A percentile compares a stretch with the other conserved stretches of the same genome.
phyloP scores from a whole-genome alignment of 2,888 invertebrate genomes.

The Malachius bipustulatus region DNA sequence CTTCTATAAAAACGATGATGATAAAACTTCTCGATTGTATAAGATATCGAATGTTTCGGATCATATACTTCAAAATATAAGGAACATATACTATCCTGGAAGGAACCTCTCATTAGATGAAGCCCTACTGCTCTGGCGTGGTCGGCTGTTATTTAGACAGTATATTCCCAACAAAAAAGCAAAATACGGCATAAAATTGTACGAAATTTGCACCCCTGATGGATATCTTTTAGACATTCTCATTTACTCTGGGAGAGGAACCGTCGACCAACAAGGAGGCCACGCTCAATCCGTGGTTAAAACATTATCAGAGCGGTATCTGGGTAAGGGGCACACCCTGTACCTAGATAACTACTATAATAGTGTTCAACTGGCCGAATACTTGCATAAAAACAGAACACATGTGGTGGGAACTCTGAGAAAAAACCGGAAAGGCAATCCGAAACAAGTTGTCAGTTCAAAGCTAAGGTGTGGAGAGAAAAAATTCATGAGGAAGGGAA shows the following conservation, averaged over 20 bases:
- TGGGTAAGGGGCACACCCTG: constrained; percentile 7
- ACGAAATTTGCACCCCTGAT: constrained; percentile 17
- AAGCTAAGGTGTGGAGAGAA: constrained; percentile 6
- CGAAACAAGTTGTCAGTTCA: constrained; percentile 1
- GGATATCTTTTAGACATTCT: constrained; percentile 8
- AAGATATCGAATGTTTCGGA: constrained; percentile 12
- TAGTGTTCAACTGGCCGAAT: constrained; percentile 8
- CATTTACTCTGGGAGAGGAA: constrained; percentile 8
- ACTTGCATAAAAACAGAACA: constrained; percentile 6
- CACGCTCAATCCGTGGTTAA: constrained; percentile 8
- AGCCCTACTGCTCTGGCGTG: constrained; percentile 8
- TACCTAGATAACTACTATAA: constrained; percentile 8
- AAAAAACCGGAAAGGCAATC: background rate
- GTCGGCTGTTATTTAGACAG: constrained; percentile 13
- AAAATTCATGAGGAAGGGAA: constrained; percentile 6
- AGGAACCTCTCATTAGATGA: constrained; percentile 8
- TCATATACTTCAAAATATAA: constrained; percentile 11
- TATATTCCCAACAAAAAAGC: constrained; percentile 13
- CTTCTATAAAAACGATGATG: constrained; percentile 11
- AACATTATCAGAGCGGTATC: constrained; percentile 5
- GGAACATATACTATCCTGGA: constrained; percentile 7
- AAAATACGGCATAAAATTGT: constrained; percentile 9
- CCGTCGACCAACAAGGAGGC: constrained; percentile 6
- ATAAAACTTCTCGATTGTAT: constrained; percentile 11
- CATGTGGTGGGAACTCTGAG: background rate